Base-by-base conservation (phyloP, 2,113 vertebrate species). In the Empidonax alnorum region DNA sequence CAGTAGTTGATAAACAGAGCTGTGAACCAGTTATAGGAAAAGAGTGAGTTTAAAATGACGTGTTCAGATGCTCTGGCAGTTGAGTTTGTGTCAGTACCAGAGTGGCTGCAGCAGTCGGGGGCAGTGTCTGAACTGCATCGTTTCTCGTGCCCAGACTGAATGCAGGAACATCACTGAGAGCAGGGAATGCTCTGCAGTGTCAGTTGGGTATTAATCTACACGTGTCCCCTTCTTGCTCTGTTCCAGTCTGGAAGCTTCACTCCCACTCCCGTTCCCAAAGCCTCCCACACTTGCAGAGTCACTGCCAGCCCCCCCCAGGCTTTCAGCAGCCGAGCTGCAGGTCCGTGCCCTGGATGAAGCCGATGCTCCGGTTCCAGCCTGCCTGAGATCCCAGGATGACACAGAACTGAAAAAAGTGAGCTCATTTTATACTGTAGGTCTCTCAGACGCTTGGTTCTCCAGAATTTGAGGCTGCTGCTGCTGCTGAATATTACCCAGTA, bases 371-470 rank as follows among this genome's bases (percentile, higher is more conserved):
- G 58, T 91, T 62, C 82, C 93, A 82, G 65, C 68, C 4, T 94
- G 96, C 78, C 88, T 96, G 79, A 89, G 80, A 69, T 78, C 95
- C 5, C 96, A 97, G 69, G 94, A 87, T 75, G 79, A 95, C 72
- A 85, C 89, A 50, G 92, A 96, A 85, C 91, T 97, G 90, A 96
- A 97, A 91, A 97, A 98, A 96, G 98, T 98, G 92, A 98, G 85
- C 92, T 58, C 12, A 25, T 50, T 58, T 62, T 59, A 37, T 49
- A 24, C 37, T 96, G 69, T 85, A 78, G 13, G 7, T 37, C 37
- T 39, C 30, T 93, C 35, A 35, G 44, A 33, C 8, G 56, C 66
- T 56, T 61, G 31, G 15, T 90, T 87, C 30, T 61, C 39, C 30
- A 73, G 24, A 85, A 83, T 25, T 33, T 85, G 20, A 74, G 73